A percentile compares a stretch with the other conserved stretches of the same genome.
These are phyloP conservation scores for Amphibalanus amphitrite DNA, from an alignment of 1,140 invertebrate species.

Conservation along the genomic window DNA sequence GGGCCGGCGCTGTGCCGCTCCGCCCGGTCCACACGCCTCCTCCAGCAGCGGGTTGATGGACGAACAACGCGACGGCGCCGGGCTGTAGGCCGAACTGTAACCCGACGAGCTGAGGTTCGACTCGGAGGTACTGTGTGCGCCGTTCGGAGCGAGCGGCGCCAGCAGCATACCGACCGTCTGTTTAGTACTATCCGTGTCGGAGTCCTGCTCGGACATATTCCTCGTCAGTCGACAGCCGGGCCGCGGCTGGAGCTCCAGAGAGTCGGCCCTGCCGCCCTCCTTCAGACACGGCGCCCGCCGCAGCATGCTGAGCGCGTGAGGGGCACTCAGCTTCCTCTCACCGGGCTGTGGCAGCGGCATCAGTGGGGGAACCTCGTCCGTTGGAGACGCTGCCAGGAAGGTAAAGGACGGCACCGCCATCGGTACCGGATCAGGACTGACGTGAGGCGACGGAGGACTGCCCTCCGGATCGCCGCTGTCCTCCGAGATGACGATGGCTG, in stretches of 20 bases:
- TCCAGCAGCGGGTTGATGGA: slow-evolving; percentile 57
- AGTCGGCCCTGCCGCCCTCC: slow-evolving; percentile 34
- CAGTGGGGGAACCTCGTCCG: slow-evolving; percentile 12
- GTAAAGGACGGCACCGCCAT: slow-evolving; percentile 15
- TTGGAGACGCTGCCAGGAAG: slow-evolving; percentile 15
- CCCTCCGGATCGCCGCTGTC: slow-evolving; percentile 19
- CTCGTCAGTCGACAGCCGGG: slow-evolving; percentile 56
- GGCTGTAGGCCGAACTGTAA: slow-evolving; percentile 63
- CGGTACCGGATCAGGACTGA: slow-evolving; percentile 11
- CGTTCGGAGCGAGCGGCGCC: slow-evolving; percentile 50
- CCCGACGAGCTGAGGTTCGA: slow-evolving; percentile 61
- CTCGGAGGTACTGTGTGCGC: slow-evolving; percentile 49
- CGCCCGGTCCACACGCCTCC: slow-evolving; percentile 26
- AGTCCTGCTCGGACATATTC: slow-evolving; percentile 51
- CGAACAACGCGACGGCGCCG: slow-evolving; percentile 52
- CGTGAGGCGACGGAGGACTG: slow-evolving; percentile 17
- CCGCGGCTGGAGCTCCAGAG: slow-evolving; percentile 41
- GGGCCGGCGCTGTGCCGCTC: background rate
- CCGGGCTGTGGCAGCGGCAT: slow-evolving; percentile 11
- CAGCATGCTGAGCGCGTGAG: slow-evolving; percentile 3
- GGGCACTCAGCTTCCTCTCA: slow-evolving; percentile 2
- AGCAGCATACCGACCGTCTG: slow-evolving; percentile 23
- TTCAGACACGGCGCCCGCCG: background rate
- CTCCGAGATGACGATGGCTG: slow-evolving; percentile 19
- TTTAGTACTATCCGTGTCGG: slow-evolving; percentile 37